These are phyloP conservation scores for Cryptomyrus ogoouensis DNA, from an alignment of 2,113 vertebrate genomes.

Conservation along the genomic window DNA sequence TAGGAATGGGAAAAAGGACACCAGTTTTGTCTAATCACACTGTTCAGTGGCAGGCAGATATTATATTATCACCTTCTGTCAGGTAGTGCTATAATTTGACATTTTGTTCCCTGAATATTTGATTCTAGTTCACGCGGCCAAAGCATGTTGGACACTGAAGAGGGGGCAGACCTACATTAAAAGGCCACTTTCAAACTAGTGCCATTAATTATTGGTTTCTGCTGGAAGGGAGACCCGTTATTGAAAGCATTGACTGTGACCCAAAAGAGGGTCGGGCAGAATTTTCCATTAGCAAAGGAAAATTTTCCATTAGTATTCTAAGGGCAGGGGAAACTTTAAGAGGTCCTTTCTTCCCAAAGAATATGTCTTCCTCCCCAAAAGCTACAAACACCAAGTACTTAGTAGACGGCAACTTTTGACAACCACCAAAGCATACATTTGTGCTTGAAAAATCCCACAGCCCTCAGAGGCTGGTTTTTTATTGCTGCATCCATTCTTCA, in stretches of 20 bases:
- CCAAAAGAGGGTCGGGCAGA: constrained; percentile 42
- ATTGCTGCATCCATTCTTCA: not conserved
- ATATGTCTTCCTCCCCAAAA: constrained; percentile 35
- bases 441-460: constrained; percentile 17
- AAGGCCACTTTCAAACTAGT: constrained; percentile 35
- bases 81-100: not conserved
- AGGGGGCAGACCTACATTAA: constrained; percentile 22
- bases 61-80: not conserved
- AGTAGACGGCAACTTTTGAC: not conserved
- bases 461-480: not conserved
- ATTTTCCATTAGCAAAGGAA: constrained; percentile 57
- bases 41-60: not conserved
- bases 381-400: constrained; percentile 28
- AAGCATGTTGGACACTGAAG: not conserved
- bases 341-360: constrained; percentile 37
- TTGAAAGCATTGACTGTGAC: constrained; percentile 49
- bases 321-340: constrained; percentile 41
- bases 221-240: constrained; percentile 54
- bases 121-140: not conserved
- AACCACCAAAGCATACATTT: constrained; percentile 15
- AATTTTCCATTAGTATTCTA: constrained; percentile 3
- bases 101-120: not conserved
- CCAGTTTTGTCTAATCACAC: not conserved
- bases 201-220: constrained; percentile 52
- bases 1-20: not conserved